A percentile compares a stretch with the other conserved stretches of the same genome.
Conservation (phyloP, 2,113 vertebrate genomes). For the Benitochromis conjunctus region DNA sequence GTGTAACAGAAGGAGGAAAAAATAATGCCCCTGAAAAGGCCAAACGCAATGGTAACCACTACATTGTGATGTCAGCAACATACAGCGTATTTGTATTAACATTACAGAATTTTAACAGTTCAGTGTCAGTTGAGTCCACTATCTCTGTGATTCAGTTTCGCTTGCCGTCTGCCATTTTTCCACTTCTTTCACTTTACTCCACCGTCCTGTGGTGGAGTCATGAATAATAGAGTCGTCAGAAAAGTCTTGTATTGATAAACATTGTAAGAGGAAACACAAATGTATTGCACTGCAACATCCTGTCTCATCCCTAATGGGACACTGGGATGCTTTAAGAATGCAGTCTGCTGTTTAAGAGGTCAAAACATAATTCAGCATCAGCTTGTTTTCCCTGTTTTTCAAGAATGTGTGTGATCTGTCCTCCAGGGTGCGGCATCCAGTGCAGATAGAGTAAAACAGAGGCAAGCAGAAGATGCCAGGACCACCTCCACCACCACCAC, state of each 20-base stretch:
- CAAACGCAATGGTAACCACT: not conserved
- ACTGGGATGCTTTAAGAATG: not conserved
- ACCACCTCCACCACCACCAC: slow-evolving; percentile 90
- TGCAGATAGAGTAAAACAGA: slow-evolving; percentile 50
- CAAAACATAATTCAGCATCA: not conserved
- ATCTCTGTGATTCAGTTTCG: not conserved
- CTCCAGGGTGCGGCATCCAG: slow-evolving; percentile 31
- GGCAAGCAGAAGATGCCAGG: slow-evolving; percentile 75
- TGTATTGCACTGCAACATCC: not conserved
- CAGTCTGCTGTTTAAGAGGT: not conserved
- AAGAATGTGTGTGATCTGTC: not conserved
- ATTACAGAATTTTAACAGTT: not conserved
- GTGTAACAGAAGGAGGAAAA: not conserved
- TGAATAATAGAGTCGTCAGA: not conserved
- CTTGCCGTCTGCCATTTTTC: not conserved
- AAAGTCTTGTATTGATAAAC: not conserved
- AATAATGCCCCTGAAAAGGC: not conserved
- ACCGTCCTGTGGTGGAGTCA: not conserved
- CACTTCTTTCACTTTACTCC: not conserved
- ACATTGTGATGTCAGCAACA: not conserved
- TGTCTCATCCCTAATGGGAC: not conserved
- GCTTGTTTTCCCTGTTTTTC: not conserved
- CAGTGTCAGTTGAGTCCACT: not conserved
- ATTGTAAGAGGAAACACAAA: not conserved
- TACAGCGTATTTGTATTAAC: not conserved